These are phyloP conservation scores for Lutra lutra DNA, from an alignment of 2,797 vertebrate species.

Conservation along the genomic window DNA sequence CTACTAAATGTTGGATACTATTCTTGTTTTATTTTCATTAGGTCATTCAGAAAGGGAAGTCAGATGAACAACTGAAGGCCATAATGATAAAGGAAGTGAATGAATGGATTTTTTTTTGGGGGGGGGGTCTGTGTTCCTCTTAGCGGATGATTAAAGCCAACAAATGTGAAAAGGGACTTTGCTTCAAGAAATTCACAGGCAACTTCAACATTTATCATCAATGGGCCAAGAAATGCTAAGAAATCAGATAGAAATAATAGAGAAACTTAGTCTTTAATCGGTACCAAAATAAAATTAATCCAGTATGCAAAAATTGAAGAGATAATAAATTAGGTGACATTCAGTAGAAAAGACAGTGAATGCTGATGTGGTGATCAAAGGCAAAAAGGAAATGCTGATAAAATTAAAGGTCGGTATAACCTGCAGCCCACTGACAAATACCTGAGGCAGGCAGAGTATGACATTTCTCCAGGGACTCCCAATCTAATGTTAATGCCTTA, in stretches of 20 bases:
- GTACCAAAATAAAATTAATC: constrained; percentile 37
- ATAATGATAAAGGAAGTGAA: neutral
- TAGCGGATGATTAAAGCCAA: neutral
- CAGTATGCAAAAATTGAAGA: neutral
- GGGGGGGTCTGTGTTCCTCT: neutral
- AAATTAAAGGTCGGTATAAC: neutral
- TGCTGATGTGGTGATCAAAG: neutral
- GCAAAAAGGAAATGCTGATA: neutral
- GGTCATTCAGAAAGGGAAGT: neutral
- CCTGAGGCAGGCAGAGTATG: neutral
- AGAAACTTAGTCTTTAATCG: neutral
- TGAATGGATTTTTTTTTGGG: neutral
- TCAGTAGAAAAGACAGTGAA: constrained; percentile 30
- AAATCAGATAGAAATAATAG: neutral
- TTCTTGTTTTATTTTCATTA: neutral
- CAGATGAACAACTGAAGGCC: neutral
- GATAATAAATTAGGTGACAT: constrained; percentile 21
- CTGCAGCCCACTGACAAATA: neutral
- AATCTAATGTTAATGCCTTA: neutral
- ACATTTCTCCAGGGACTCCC: neutral
- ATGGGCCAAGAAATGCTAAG: neutral
- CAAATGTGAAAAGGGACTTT: neutral
- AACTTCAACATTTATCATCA: neutral
- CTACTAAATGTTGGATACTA: neutral
- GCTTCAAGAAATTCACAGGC: constrained; percentile 1